These are phyloP conservation scores for Argya squamiceps DNA, from an alignment of 2,797 vertebrate genomes.

Conservation along the genomic window DNA sequence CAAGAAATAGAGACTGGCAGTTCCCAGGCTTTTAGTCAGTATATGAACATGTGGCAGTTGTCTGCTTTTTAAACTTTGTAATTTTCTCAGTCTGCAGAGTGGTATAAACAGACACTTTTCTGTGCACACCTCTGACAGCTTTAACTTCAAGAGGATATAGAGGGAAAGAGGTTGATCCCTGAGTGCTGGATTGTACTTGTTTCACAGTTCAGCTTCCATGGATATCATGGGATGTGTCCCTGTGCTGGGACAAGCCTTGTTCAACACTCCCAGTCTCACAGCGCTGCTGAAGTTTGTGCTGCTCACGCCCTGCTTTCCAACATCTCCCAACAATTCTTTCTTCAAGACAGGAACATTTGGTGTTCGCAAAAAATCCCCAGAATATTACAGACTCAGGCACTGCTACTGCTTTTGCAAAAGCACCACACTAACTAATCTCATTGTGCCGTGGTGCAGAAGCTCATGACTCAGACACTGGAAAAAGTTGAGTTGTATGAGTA, in stretches of 20 bases:
- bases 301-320: rapidly evolving
- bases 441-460: rapidly evolving
- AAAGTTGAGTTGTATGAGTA: background rate
- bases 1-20: background rate
- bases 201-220: background rate
- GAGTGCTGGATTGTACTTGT: background rate
- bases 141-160: background rate
- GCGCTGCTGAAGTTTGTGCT: background rate
- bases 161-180: background rate
- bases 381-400: background rate
- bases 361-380: background rate
- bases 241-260: rapidly evolving
- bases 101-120: background rate
- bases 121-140: background rate
- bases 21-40: background rate
- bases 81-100: background rate
- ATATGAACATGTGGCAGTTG: background rate
- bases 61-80: background rate
- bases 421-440: background rate
- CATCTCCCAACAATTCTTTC: background rate
- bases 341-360: background rate
- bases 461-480: background rate
- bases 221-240: background rate
- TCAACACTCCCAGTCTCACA: background rate
- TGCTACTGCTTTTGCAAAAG: background rate